Evolutionary conservation across 2,113 vertebrate genomes (phyloP).

Genomic region (Caracal caracal): DNA sequence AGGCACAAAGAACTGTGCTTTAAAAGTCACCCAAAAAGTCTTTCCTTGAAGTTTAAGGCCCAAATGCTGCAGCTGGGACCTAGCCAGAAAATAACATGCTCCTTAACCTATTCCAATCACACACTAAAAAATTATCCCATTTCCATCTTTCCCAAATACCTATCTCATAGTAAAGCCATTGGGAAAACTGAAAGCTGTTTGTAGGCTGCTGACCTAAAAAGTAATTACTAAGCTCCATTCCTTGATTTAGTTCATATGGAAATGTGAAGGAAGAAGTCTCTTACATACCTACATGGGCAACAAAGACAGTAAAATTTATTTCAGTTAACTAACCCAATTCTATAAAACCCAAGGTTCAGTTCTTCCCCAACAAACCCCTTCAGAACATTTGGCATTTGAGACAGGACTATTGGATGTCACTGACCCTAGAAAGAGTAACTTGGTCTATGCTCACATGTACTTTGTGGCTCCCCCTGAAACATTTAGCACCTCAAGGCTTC

Average conservation of each 20-base stretch:
- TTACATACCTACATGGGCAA: not conserved
- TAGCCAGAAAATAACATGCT: not conserved
- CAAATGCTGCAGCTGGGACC: not conserved
- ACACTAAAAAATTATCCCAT: not conserved
- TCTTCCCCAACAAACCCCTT: not conserved
- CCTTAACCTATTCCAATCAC: not conserved
- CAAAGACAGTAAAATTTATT: constrained; percentile 10
- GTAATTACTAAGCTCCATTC: constrained; percentile 16
- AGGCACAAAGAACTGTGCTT: constrained; percentile 20
- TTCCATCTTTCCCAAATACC: constrained; percentile 9
- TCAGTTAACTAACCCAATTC: constrained; percentile 37
- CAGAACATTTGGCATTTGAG: not conserved
- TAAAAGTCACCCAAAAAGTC: not conserved
- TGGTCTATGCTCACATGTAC: not conserved
- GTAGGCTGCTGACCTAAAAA: not conserved
- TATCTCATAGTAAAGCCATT: constrained; percentile 14
- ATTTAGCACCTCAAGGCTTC: not conserved
- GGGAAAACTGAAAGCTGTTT: constrained; percentile 12
- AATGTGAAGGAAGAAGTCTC: not conserved
- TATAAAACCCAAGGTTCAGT: constrained; percentile 16
- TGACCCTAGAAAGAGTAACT: not conserved
- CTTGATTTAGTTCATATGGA: not conserved
- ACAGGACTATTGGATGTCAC: not conserved
- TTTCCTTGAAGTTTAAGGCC: constrained; percentile 20
- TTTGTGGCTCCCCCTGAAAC: constrained; percentile 15